Evolutionary conservation across 2,113 vertebrate species (phyloP), one percentile per base, ranked within the genome.

Genomic region (Deroptyus accipitrinus): DNA sequence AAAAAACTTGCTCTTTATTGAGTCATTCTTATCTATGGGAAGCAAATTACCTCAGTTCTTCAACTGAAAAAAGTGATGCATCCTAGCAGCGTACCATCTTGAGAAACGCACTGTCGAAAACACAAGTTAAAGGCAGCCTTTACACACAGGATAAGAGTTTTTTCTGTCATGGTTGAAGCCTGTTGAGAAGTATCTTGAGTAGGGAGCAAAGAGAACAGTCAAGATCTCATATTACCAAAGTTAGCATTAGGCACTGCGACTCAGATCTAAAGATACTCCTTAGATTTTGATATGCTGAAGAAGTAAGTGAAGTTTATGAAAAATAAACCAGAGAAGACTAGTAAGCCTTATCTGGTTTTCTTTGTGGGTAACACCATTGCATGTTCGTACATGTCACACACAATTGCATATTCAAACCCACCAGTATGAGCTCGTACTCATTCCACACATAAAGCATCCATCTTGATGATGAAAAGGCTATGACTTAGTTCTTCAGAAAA

Each of bases 351-450:
- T 59, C 55, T 59, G 33, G 7, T 69, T 83, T 78, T 75, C 23
- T 59, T 69, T 30, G 25, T n/a, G 37, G 41, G 28, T 70, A 44
- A 11, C 25, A 22, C 10, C 19, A 17, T 10, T 69, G 22, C 10
- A 11, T 37, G 11, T 66, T 80, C 25, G 12, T 39, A 31, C 7
- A 8, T 57, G 28, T 54, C 44, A 49, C 33, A 30, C 17, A 52
- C 7, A 0, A 0, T 28, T 80, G 54, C 13, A 16, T 30, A 17
- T 82, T 78, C 27, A 61, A 25, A 62, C 8, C 11, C 30, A 8
- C 54, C 8, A 35, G 6, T 41, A n/a, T n/a, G 24, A 68, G 23
- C 27, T 41, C 3, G 0, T 79, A 25, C 3, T 76, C 23, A 64
- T 64, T 86, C 31, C 13, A 64, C 20, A 73, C 19, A 55, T 28